A percentile compares a stretch with the other conserved stretches of the same genome.
phyloP scores from a whole-genome alignment of 2,113 vertebrate genomes.

The Cygnus atratus region DNA sequence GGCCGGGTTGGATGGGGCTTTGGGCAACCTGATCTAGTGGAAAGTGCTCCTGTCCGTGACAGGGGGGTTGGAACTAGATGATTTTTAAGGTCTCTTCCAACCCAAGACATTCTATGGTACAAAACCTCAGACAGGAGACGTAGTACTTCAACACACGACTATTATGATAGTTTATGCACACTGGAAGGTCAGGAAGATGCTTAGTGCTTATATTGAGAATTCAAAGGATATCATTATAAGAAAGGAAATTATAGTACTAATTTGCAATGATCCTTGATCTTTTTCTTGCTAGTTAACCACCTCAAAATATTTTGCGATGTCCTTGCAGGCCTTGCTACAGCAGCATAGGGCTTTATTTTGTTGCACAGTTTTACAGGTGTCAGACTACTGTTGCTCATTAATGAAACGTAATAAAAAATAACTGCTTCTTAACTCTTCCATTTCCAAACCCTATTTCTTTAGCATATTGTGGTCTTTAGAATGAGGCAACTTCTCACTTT shows the following conservation, averaged over 20 bases:
- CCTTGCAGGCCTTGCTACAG: neutral
- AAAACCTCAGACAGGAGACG: neutral
- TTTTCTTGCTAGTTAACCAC: neutral
- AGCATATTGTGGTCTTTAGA: neutral
- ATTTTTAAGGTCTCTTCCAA: too few relatives aligned
- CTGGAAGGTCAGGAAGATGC: neutral
- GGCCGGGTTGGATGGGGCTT: too few relatives aligned
- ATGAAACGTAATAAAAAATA: neutral
- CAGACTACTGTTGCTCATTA: neutral
- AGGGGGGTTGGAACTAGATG: too few relatives aligned
- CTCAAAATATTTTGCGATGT: neutral
- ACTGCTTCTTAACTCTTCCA: neutral
- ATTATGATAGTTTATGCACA: neutral
- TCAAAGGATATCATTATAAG: neutral
- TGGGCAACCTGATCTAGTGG: too few relatives aligned
- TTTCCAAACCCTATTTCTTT: neutral
- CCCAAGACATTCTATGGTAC: too few relatives aligned
- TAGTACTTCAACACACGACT: neutral
- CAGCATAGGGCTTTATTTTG: neutral
- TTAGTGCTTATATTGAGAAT: neutral
- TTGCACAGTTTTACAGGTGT: neutral
- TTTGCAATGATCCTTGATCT: neutral
- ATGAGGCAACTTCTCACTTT: neutral
- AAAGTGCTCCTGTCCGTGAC: too few relatives aligned
- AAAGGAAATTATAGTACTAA: neutral